A percentile compares a stretch with the other conserved stretches of the same genome.
phyloP scores from a whole-genome alignment of 2,113 vertebrate species.

The Barnardius zonarius region DNA sequence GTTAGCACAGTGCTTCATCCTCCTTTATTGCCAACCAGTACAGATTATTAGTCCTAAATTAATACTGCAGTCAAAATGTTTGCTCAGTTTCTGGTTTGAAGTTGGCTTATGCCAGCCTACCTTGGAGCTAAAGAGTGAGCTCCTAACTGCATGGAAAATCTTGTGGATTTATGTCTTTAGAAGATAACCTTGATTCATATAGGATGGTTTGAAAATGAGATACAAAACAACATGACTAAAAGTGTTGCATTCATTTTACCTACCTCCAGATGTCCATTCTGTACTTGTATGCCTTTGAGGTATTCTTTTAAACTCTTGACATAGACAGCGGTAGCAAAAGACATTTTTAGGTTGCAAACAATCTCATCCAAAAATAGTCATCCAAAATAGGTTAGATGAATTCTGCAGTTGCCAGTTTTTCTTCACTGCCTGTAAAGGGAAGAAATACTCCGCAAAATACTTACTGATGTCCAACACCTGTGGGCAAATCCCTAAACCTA shows the following conservation, averaged over 20 bases:
- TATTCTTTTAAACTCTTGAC: not conserved
- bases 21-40: not conserved
- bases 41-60: not conserved
- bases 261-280: not conserved
- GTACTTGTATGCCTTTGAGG: not conserved
- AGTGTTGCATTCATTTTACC: not conserved
- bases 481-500: not conserved
- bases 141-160: not conserved
- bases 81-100: not conserved
- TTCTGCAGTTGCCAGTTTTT: not conserved
- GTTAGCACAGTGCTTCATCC: not conserved
- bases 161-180: not conserved
- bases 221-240: not conserved
- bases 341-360: slow-evolving; percentile 14
- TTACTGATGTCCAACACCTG: not conserved
- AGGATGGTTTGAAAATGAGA: not conserved
- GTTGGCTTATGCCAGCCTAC: not conserved
- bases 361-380: not conserved
- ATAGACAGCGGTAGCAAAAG: not conserved
- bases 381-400: slow-evolving; percentile 8
- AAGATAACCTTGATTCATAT: not conserved
- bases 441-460: not conserved
- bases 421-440: not conserved
- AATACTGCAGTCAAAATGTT: not conserved
- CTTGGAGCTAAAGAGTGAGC: not conserved